Base-by-base conservation (phyloP, 2,113 vertebrate genomes). In the Mus musculus region DNA sequence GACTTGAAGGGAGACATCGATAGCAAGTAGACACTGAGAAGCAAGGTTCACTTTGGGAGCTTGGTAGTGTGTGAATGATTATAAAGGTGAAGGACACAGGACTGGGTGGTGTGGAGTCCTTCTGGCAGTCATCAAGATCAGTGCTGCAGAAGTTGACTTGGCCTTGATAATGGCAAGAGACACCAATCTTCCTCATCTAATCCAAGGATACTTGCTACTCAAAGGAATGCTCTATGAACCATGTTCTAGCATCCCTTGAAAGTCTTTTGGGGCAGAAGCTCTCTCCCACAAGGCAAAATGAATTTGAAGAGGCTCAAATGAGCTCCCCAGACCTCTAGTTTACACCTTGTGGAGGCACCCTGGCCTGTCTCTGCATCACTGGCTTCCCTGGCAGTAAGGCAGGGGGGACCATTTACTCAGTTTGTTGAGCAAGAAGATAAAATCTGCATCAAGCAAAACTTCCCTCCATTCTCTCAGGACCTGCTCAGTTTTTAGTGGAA, bases 201-300 rank as follows among this genome's bases (percentile, higher is more conserved):
- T 33, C 20, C 30, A 1, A 56, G 13, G 0, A 39, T 30, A 22
- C 36, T 24, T 10, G 8, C 13, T 17, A 0, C 20, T 72, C 69
- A 54, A 5, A 33, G 5, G 7, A 3, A 0, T 3, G 7, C 3
- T 28, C 61, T 30, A 1, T 4, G 17, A 49, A 42, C 54, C 5
- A 7, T 20, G 0, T 0, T 3, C 76, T 26, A 30, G 26, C 46
- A 0, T 54, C 22, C 0, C 12, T 28, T 0, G 30, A 24, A 65
- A 59, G 71, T 76, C 81, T 63, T 30, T 30, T 6, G 63, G 17
- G 63, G 56, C 1, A 16, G 11, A 7, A 7, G 1, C 0, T 10
- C 13, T 67, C n/a, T 67, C 17, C 42, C 14, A 56, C 24, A 42
- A 26, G 42, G 33, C 67, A 42, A 26, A n/a, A 26, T 5, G 46